A percentile compares a stretch with the other conserved stretches of the same genome.
These are phyloP conservation scores for Hylaea fasciaria DNA, from an alignment of 2,888 invertebrate genomes.

Conservation along the genomic window DNA sequence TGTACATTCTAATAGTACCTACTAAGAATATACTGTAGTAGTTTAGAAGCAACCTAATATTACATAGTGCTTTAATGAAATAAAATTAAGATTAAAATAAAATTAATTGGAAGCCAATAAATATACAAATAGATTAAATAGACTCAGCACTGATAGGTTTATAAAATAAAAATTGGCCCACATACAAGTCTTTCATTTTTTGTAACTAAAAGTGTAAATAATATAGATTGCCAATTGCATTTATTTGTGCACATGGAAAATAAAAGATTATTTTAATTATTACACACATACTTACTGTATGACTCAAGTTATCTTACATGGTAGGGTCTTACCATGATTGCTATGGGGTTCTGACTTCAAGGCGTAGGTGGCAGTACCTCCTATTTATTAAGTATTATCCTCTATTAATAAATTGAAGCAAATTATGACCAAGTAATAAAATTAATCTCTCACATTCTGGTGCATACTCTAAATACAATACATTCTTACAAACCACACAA, in stretches of 20 bases:
- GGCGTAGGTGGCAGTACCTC: constrained; percentile 55
- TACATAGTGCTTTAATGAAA: constrained; percentile 72
- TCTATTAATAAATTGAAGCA: constrained; percentile 51
- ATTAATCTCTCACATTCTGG: constrained; percentile 54
- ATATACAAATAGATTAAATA: constrained; percentile 50
- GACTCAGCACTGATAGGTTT: constrained; percentile 44
- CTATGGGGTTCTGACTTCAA: constrained; percentile 36
- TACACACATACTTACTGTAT: constrained; percentile 34
- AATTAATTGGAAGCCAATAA: constrained; percentile 70
- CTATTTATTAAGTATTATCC: no score
- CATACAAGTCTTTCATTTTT: constrained; percentile 74
- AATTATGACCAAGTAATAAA: constrained; percentile 53
- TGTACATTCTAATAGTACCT: constrained; percentile 64
- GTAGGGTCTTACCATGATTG: constrained; percentile 32
- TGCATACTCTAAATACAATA: constrained; percentile 69
- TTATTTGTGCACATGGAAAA: constrained; percentile 53
- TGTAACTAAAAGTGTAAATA: constrained; percentile 41
- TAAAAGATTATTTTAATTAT: constrained; percentile 42
- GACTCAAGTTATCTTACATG: constrained; percentile 39
- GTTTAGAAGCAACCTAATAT: constrained; percentile 79
- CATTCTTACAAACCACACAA: constrained; percentile 65
- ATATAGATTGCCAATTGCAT: constrained; percentile 47
- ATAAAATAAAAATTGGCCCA: constrained; percentile 76
- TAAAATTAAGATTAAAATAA: constrained; percentile 56
- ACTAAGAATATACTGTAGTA: constrained; percentile 61